Evolutionary conservation across 2,113 vertebrate genomes (phyloP).

Genomic region (Ploceus nigricollis): DNA sequence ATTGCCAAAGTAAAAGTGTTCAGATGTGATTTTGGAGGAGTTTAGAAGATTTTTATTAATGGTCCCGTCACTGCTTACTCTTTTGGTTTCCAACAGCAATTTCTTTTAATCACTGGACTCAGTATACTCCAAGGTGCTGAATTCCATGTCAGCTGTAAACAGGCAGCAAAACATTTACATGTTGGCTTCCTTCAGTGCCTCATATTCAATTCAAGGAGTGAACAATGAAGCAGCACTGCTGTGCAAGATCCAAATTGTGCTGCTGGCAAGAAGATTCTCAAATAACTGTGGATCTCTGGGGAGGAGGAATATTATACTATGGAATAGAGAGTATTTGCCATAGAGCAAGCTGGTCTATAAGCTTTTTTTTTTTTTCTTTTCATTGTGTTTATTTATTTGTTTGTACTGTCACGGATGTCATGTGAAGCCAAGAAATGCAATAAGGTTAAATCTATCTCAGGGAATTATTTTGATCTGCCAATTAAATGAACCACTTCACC

Average conservation of each 20-base stretch:
- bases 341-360: background rate
- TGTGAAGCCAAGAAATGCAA: conserved; percentile 28
- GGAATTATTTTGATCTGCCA: conserved; percentile 18
- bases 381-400: conserved; percentile 44
- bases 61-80: background rate
- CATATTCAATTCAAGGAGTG: conserved; percentile 22
- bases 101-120: conserved; percentile 36
- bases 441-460: conserved; percentile 32
- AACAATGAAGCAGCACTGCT: conserved; percentile 36
- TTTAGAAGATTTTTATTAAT: background rate
- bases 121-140: conserved; percentile 9
- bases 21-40: background rate
- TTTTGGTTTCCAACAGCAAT: background rate
- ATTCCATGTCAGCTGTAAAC: background rate
- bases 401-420: conserved; percentile 8
- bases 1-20: background rate
- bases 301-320: conserved; percentile 55
- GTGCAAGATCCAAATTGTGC: conserved; percentile 47
- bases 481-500: conserved; percentile 55
- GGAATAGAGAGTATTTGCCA: conserved; percentile 24
- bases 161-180: conserved; percentile 35
- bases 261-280: conserved; percentile 67
- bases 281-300: conserved; percentile 46
- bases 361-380: background rate
- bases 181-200: background rate